A percentile compares a stretch with the other conserved stretches of the same genome.
phyloP scores from a whole-genome alignment of 2,113 vertebrate species.

The Brienomyrus longianalis region DNA sequence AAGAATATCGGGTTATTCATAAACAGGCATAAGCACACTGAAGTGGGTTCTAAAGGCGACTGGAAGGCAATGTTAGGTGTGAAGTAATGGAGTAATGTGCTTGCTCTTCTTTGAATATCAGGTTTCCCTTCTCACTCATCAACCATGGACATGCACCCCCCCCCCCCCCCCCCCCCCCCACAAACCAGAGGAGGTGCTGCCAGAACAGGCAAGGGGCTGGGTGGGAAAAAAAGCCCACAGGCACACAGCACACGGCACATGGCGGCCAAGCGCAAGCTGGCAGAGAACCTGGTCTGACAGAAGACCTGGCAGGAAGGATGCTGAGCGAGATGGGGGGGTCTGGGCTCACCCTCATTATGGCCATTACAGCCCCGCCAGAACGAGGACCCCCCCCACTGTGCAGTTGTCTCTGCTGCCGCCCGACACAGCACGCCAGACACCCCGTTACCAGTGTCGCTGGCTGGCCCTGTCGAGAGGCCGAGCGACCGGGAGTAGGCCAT shows the following conservation, averaged over 20 bases:
- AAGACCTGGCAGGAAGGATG: background rate
- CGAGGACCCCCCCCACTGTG: background rate
- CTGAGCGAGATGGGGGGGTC: background rate
- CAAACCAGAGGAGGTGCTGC: background rate
- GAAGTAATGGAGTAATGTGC: background rate
- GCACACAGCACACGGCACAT: background rate
- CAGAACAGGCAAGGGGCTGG: background rate
- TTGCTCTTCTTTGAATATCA: background rate
- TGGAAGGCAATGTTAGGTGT: background rate
- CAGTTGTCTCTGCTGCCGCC: background rate
- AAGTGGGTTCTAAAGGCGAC: background rate
- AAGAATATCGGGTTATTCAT: background rate
- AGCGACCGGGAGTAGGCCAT: background rate
- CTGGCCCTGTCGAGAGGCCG: background rate
- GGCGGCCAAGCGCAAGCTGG: background rate
- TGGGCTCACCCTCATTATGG: background rate
- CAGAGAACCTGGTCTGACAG: background rate
- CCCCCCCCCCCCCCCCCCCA: no score
- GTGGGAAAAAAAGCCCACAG: background rate
- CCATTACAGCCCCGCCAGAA: background rate
- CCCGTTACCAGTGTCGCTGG: background rate
- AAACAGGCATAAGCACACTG: background rate
- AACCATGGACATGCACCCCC: no score
- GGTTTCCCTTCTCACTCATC: no score
- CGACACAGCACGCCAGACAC: background rate